Conservation (phyloP, 2,113 vertebrate species). For the Andinoacara biseriatus region DNA sequence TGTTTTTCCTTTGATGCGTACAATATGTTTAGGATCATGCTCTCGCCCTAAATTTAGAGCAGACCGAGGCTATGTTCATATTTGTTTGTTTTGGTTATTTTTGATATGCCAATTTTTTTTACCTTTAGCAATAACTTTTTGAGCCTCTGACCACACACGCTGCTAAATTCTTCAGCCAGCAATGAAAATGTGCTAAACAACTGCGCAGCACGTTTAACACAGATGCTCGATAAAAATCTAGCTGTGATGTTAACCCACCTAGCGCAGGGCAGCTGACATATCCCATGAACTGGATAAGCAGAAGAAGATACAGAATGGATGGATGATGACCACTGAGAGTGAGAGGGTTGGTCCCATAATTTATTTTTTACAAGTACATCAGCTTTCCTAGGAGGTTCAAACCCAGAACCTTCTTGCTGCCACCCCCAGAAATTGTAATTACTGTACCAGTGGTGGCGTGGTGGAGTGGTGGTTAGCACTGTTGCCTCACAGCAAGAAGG, state of each 20-base stretch:
- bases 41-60: not conserved
- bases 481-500: no score
- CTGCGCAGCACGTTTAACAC: not conserved
- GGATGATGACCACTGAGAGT: not conserved
- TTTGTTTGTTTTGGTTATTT: no score
- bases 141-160: not conserved
- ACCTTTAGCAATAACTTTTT: not conserved
- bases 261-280: no score
- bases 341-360: no score
- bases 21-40: not conserved
- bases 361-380: no score
- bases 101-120: not conserved
- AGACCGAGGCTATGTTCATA: not conserved
- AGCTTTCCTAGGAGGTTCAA: not conserved
- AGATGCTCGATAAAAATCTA: no score
- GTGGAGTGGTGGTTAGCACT: no score
- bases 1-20: not conserved
- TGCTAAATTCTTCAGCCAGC: not conserved
- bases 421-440: not conserved
- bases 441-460: not conserved
- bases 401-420: not conserved
- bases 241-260: no score
- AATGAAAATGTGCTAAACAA: not conserved
- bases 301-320: not conserved
- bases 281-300: not conserved